Percentiles rank a stretch among this genome's conserved stretches.
Evolutionary conservation across 2,113 vertebrate genomes (phyloP).

Genomic region (Thunnus thynnus): DNA sequence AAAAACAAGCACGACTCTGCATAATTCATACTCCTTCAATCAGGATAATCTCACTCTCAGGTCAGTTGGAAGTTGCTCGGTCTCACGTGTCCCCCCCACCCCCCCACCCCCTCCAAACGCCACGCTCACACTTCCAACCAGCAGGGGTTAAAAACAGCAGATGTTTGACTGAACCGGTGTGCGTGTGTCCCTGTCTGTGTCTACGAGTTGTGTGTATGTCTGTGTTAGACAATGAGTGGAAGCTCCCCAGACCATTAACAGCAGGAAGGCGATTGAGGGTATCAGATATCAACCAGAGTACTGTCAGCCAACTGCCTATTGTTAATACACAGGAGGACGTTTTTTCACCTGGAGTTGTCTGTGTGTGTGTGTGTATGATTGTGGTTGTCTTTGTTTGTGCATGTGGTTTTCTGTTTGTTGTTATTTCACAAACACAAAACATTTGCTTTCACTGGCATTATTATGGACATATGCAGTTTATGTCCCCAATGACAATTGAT

Average conservation of each 20-base stretch:
- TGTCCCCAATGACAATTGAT: background rate
- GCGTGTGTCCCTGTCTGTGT: constrained; percentile 46
- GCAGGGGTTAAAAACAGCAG: constrained; percentile 83
- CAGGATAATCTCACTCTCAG: constrained; percentile 46
- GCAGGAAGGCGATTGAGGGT: constrained; percentile 81
- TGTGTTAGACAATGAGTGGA: constrained; percentile 81
- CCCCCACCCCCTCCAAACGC: constrained; percentile 2
- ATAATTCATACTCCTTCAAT: constrained; percentile 18
- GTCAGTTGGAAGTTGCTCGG: constrained; percentile 49
- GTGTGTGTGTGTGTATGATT: constrained; percentile 7
- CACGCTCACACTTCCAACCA: constrained; percentile 40
- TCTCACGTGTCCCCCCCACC: constrained; percentile 5
- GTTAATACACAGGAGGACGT: constrained; percentile 48
- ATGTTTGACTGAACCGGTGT: constrained; percentile 76
- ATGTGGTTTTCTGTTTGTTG: constrained; percentile 11
- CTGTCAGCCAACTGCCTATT: constrained; percentile 56
- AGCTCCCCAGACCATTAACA: constrained; percentile 80
- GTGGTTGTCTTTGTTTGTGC: background rate
- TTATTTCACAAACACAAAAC: constrained; percentile 15
- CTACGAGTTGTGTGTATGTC: constrained; percentile 54
- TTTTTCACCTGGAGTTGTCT: constrained; percentile 64
- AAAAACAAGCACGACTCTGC: background rate
- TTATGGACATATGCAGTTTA: background rate
- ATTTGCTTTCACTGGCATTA: background rate
- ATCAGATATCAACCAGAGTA: constrained; percentile 79